Evolutionary conservation across 2,888 invertebrate genomes (phyloP), one percentile per base, ranked within the genome.

Genomic region (Coleophora deauratella): DNA sequence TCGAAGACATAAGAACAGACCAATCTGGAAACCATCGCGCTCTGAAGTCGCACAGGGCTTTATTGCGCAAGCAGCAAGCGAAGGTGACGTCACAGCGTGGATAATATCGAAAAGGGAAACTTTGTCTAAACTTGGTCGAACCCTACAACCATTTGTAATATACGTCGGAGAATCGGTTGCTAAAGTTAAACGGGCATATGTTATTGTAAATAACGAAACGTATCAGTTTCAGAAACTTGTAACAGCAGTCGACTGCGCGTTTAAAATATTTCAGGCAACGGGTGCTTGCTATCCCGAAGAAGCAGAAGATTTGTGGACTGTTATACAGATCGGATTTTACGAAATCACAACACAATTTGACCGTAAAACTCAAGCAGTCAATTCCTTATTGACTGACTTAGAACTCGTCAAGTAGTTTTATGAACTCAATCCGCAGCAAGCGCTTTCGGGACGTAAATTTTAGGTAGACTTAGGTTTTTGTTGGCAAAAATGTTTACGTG

Each of bases 211-310:
- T n/a, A 11, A 31, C 31, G 31, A n/a, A 31, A 9, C n/a, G 3
- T 31, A 31, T 11, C n/a, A 31, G 31, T 31, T 31, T 11, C 31
- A 9, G 10, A 31, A 9, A 31, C 11, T 31, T n/a, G 11, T 31
- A 4, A 31, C 31, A 31, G 31, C 31, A 31, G 40, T 45, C n/a
- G 45, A 45, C 14, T 40, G 40, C 9, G 40, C 37, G 2, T 45
- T 42, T 30, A 45, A 45, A 42, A 35, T 45, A 33, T 42, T 40
- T 38, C 45, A 45, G n/a, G 27, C 44, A 35, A 44, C 44, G 1
- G 41, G 44, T 1, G 44, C 41, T n/a, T 41, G 27, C 9, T 44
- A 43, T 38, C 42, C 42, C 9, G 40, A 45, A 14, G 45, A 42
- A 27, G 28, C 34, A 27, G 37, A 14, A 10, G 45, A 45, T 37